Percentiles rank a stretch among this genome's conserved stretches.
Conservation (phyloP, 2,797 vertebrate species). For the Pantherophis vulpinus region DNA sequence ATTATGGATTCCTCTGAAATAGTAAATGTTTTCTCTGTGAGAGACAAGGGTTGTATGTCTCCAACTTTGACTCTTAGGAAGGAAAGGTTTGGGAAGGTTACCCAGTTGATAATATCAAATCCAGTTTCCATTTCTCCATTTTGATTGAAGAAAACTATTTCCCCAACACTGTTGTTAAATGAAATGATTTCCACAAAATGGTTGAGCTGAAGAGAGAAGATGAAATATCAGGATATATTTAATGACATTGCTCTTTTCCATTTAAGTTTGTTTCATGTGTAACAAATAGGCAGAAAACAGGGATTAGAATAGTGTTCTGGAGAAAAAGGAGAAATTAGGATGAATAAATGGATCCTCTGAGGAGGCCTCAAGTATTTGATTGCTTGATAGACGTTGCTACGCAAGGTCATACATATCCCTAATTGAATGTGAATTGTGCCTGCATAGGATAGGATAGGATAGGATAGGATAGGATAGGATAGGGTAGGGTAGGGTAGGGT, state of each 20-base stretch:
- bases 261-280: not conserved
- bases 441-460: too few species aligned
- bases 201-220: not conserved
- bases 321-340: not conserved
- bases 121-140: not conserved
- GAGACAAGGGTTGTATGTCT: too few species aligned
- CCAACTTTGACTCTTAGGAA: too few species aligned
- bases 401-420: too few species aligned
- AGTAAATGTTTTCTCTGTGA: too few species aligned
- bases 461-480: too few species aligned
- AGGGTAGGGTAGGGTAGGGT: too few species aligned
- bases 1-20: too few species aligned
- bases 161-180: not conserved
- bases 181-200: not conserved
- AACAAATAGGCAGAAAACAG: not conserved
- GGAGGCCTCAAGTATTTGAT: too few species aligned
- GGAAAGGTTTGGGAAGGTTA: too few species aligned
- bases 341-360: not conserved
- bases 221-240: not conserved
- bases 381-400: too few species aligned
- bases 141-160: not conserved
- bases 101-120: not conserved
- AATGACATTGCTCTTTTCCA: not conserved
- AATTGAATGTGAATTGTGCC: too few species aligned
- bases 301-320: not conserved